Base-by-base conservation (phyloP, 2,113 vertebrate genomes). In the Butorides virescens region DNA sequence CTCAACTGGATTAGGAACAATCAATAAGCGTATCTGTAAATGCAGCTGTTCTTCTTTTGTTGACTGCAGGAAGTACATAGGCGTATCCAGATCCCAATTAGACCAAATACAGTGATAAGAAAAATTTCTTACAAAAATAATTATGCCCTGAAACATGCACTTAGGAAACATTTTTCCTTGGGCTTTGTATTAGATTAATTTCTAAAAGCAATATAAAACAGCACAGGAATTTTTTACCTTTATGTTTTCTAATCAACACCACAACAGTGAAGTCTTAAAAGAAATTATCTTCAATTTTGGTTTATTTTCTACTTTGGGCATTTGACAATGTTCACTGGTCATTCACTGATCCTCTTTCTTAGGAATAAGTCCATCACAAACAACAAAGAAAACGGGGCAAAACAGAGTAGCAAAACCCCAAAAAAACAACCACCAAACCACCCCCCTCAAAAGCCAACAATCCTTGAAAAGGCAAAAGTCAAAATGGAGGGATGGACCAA, bases 41-140 rank as follows among this genome's bases (percentile, higher is more conserved):
- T 50, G 88, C 94, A 97, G 95, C 88, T 96, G 92, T 49, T 96
- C 66, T 95, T 96, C 90, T 95, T 95, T 94, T 95, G 90, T 94
- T 90, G 92, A 94, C 90, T 89, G 70, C 94, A 96, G 95, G 95
- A 94, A 96, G 90, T 86, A 78, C 92, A 97, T 39, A 97, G 94
- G 85, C 88, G 93, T 93, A 96, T 73, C 95, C 94, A 93, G 71
- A 90, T 82, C 82, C 66, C 65, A 94, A 82, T 68, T 67, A 9
- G 30, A 75, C 75, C 73, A 88, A 95, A 39, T 16, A 90, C 8
- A 90, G 79, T 20, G 61, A 78, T 73, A 92, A 95, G 67, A 88
- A 71, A 73, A 53, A 63, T 26, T 44, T 90, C 78, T 76, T 70
- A 86, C 30, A 75, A 88, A 95, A 95, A 80, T 67, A 74, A 86